A percentile compares a stretch with the other conserved stretches of the same genome.
phyloP scores from a whole-genome alignment of 2,797 vertebrate species.

The Gobionotothen gibberifrons region DNA sequence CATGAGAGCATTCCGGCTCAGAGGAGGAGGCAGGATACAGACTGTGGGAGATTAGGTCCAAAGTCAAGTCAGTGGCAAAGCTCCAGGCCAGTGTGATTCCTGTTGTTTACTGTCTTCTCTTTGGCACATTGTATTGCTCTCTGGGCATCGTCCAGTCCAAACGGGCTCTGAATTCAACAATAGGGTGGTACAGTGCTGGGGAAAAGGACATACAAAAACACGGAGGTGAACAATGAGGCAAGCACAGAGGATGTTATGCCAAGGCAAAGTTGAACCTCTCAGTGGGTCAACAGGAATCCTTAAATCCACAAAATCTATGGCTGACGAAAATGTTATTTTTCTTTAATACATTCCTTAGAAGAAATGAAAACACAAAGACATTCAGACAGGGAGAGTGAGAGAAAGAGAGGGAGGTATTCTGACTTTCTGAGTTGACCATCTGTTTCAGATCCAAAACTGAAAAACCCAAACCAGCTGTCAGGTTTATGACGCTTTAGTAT shows the following conservation, averaged over 20 bases:
- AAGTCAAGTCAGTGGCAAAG: background rate
- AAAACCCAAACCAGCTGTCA: background rate
- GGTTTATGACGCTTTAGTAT: background rate
- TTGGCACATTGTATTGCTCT: background rate
- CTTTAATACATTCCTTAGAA: background rate
- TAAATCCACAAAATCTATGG: too few species aligned
- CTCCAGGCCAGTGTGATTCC: slow-evolving; percentile 12
- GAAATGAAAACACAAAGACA: background rate
- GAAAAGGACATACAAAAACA: background rate
- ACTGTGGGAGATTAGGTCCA: slow-evolving; percentile 46
- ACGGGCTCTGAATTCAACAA: background rate
- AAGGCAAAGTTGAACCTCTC: background rate
- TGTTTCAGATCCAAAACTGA: background rate
- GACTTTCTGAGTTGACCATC: background rate
- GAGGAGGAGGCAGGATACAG: slow-evolving; percentile 48
- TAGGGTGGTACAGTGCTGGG: background rate
- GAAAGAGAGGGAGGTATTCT: background rate
- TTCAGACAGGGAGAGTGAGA: too few species aligned
- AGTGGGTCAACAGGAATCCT: too few species aligned
- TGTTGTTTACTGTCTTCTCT: slow-evolving; percentile 13
- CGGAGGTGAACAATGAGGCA: background rate
- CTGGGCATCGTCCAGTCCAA: background rate
- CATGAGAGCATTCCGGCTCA: slow-evolving; percentile 35
- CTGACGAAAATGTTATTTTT: too few species aligned
- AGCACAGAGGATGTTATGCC: background rate